phyloP scores from a whole-genome alignment of 2,888 invertebrate species.

The Chrysina gloriosa region DNA sequence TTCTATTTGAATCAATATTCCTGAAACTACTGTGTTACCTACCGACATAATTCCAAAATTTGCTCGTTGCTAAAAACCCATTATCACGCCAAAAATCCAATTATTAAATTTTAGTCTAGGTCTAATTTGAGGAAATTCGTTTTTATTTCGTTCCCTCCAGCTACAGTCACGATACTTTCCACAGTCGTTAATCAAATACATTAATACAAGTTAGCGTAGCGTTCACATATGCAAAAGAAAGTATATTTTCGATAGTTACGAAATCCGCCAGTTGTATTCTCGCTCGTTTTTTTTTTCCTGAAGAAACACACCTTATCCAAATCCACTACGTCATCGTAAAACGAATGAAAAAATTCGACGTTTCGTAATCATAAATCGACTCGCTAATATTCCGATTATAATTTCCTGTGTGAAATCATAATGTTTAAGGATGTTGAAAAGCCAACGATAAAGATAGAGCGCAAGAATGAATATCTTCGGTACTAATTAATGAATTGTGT shows the following conservation, averaged over 20 bases:
- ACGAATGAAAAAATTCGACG: constrained; percentile 22
- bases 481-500: not conserved
- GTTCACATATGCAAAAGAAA: constrained; percentile 23
- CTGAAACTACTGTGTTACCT: too few relatives aligned
- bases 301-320: constrained; percentile 11
- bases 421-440: constrained; percentile 20
- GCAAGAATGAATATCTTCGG: not conserved
- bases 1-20: too few relatives aligned
- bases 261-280: constrained; percentile 14
- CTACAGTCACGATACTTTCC: not conserved
- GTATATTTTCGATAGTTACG: constrained; percentile 27
- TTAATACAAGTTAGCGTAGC: constrained; percentile 5
- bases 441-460: not conserved
- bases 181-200: not conserved
- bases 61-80: too few relatives aligned
- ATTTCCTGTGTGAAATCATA: constrained; percentile 38
- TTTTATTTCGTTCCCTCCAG: not conserved
- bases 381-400: constrained; percentile 23
- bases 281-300: constrained; percentile 16
- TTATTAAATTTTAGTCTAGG: too few relatives aligned
- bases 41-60: too few relatives aligned
- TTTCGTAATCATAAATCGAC: constrained; percentile 33
- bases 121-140: too few relatives aligned
- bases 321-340: constrained; percentile 1
- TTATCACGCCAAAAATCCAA: too few relatives aligned